Base-by-base conservation (phyloP, 2,888 invertebrate genomes). In the Aproaerema taeniolella region DNA sequence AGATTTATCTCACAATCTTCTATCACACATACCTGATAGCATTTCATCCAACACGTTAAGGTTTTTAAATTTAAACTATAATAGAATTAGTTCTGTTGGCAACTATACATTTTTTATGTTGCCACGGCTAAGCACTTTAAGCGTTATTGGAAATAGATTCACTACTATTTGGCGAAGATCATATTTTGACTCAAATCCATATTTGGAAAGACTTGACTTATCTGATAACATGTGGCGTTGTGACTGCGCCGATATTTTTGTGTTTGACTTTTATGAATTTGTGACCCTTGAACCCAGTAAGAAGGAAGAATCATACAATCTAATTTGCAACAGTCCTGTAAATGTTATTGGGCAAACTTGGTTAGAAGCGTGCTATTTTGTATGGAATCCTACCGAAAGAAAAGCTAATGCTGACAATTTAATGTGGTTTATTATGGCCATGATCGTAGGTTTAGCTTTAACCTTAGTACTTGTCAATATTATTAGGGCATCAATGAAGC, bases 191-290 rank as follows among this genome's bases (percentile, higher is more conserved):
- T 78, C 81, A 1, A 92, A 91, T 65, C 74, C 81, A 7, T 88
- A 88, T 46, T 69, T 92, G 31, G 80, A 86, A 43, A 79, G 81
- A 38, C 66, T 94, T n/a, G 85, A 89, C 58, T 61, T 94, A 31
- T 87, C 88, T 10, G 92, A 93, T 55, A 94, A 94, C 67, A 91
- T 92, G 49, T 94, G 94, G 94, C 85, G 91, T 43, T 94, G 94
- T 62, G 91, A 92, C 46, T 94, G 94, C 55, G 52, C 67, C n/a
- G 89, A 89, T 46, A 51, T 55, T 0, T 83, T 89, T 13, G 89
- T 94, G 63, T 81, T 88, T 39, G 82, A 88, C 7, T 89, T 91
- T 56, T 92, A 89, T 51, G 85, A 88, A 43, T 92, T 79, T 61
- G 58, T 93, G 9, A 89, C 88, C 1, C 64, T 86, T 11, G 82